Evolutionary conservation across 2,888 invertebrate genomes (phyloP), one percentile per base, ranked within the genome.

Genomic region (Pegoplata infirma): DNA sequence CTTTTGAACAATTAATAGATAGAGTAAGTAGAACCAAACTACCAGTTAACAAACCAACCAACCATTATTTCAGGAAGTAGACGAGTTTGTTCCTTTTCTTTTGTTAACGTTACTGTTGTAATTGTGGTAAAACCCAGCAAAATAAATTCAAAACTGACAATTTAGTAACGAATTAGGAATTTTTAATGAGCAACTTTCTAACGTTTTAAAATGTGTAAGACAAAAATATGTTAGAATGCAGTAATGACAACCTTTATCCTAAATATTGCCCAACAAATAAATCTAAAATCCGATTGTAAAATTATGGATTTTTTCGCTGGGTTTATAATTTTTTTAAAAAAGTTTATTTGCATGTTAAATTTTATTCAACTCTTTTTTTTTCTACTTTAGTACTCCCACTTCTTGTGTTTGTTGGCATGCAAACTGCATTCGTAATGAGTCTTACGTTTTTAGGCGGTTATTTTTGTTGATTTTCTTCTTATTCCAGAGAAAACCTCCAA

Each of bases 351-450:
- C 74, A 78, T 73, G 72, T 51, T 71, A 17, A 53, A 32, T 71
- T 61, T 55, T n/a, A 59, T 58, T 19, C 10, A 46, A 19, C 56
- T 64, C 51, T 10, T 40, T 53, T 63, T 67, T 16, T 47, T 40
- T 61, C 36, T 44, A 21, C 56, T 46, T 47, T 23, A 44, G 10
- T 66, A 79, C 79, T 67, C 79, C 79, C 79, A 79, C 79, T 44
- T 56, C 71, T 66, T 55, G 59, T 23, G 17, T 66, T 61, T 55
- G 59, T 56, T 72, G 47, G 72, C 76, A 76, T 75, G 75, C 79
- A 75, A 55, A 75, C 63, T 75, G 79, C 71, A 75, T 79, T 75
- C 67, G 63, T 72, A 79, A 79, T 79, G 79, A 79, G 71, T 75
- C 58, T 40, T 79, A 67, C 58, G 67, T 75, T 79, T 72, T 76